Percentiles rank a stretch among this genome's conserved stretches.
These are phyloP conservation scores for rabbit (Oryctolagus cuniculus) DNA, from an alignment of 2,113 vertebrate genomes.

Conservation along the genomic window mOryCun1.1 NC_091447.1:28075001-28075500, in stretches of 20 bases:
- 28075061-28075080: slow-evolving; percentile 34
- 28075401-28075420: slow-evolving; percentile 80
- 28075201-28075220: slow-evolving; percentile 77
- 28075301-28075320: slow-evolving; percentile 86
- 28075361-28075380: slow-evolving; percentile 77
- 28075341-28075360: slow-evolving; percentile 76
- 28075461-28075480: slow-evolving; percentile 67
- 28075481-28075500: slow-evolving; percentile 58
- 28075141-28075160: slow-evolving; percentile 59
- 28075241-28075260: slow-evolving; percentile 64
- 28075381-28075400: slow-evolving; percentile 85
- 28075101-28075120: neutral
- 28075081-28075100: slow-evolving; percentile 9
- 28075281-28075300: slow-evolving; percentile 82
- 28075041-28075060: neutral
- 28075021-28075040: slow-evolving; percentile 39
- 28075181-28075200: slow-evolving; percentile 76
- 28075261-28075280: slow-evolving; percentile 84
- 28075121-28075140: neutral
- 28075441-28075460: slow-evolving; percentile 79
- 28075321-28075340: slow-evolving; percentile 76
- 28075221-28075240: slow-evolving; percentile 72
- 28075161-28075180: slow-evolving; percentile 76
- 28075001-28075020: neutral
- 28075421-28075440: slow-evolving; percentile 59